Evolutionary conservation across 1,140 invertebrate genomes (phyloP), one percentile per base, ranked within the genome.

Genomic region (Heliconius congener): DNA sequence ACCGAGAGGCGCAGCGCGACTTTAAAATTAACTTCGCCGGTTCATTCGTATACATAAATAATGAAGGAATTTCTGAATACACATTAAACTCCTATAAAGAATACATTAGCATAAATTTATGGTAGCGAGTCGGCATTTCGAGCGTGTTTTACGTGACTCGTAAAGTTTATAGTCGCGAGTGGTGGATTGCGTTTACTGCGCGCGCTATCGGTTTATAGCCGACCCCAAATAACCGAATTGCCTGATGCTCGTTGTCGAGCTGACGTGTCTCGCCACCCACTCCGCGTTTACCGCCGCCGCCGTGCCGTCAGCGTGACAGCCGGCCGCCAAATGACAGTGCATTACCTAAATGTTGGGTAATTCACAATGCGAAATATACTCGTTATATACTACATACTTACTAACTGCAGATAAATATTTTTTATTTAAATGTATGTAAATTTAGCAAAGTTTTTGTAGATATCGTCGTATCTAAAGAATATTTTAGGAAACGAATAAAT

Each of bases 61-160:
- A 93, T 92, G 89, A 87, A 87, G 91, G 92, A 93, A 94, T 94
- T 94, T 91, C 91, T 92, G 92, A 93, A 94, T 94, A 91, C 92
- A 92, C 93, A 94, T 94, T 94, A 93, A 94, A 94, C 90, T 93
- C 91, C 92, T 92, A 94, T 94, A 94, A 93, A 94, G 93, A 94
- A 94, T 94, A 94, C 92, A 94, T 94, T 94, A 94, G 92, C 93
- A 94, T 94, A 92, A 94, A 94, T 94, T 94, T 93, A 94, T 93
- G 90, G 91, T 88, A 92, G 92, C 90, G 84, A 91, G 89, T 93
- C 91, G 92, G 88, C 87, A 90, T 92, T 91, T 90, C 88, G 92
- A 91, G 92, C 91, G 90, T 91, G 93, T 94, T 94, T 94, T 94
- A 93, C 92, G 92, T 93, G 89, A 91, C 91, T 94, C 93, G 93